Percentiles rank a stretch among this genome's conserved stretches.
These are phyloP conservation scores for Phasianus colchicus DNA, from an alignment of 2,113 vertebrate species.

Conservation along the genomic window DNA sequence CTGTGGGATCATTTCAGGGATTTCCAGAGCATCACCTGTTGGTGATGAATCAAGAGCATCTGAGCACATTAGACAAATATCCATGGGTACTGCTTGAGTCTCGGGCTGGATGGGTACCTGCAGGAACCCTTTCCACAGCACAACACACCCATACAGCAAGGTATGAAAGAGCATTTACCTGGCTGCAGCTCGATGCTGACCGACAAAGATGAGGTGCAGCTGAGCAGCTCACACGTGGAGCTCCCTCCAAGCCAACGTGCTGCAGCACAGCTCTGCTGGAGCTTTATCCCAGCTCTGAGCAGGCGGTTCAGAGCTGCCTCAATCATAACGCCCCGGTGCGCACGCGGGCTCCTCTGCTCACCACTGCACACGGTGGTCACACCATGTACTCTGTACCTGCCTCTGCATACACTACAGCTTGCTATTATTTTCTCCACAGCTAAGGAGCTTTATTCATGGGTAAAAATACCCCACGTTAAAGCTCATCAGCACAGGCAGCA, in stretches of 20 bases:
- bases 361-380: fast-evolving
- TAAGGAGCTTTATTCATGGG: not conserved
- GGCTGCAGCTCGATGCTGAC: not conserved
- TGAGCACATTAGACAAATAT: fast-evolving
- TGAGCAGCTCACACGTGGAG: not conserved
- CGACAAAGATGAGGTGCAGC: not conserved
- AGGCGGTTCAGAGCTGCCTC: not conserved
- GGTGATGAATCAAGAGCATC: fast-evolving
- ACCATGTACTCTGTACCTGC: not conserved
- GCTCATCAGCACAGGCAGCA: not conserved
- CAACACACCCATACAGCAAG: not conserved
- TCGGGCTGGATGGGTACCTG: not conserved
- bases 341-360: not conserved
- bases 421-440: not conserved
- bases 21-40: not conserved
- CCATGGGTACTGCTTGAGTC: not conserved
- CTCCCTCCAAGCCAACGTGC: not conserved
- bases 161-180: not conserved
- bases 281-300: not conserved
- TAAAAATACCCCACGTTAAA: not conserved
- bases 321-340: not conserved
- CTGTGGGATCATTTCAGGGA: not conserved
- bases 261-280: not conserved
- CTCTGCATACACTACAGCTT: not conserved
- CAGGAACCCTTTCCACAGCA: not conserved